Conservation (phyloP, 2,113 vertebrate species). For the Oryzias melastigma region DNA sequence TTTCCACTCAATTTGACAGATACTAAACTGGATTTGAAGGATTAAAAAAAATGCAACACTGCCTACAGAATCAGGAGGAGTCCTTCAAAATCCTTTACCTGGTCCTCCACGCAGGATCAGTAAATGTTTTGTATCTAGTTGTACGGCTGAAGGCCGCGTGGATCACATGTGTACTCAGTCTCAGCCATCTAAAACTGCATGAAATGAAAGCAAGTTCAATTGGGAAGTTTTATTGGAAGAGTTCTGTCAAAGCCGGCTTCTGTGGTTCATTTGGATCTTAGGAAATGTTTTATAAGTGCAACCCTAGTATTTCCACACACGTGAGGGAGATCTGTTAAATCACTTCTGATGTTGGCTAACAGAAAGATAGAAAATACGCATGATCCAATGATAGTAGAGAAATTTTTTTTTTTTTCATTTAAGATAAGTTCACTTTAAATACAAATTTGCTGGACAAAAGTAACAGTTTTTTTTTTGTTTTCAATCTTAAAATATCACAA, state of each 20-base stretch:
- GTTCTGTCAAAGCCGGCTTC: conserved; percentile 11
- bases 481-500: conserved; percentile 68
- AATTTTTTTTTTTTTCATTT: neutral
- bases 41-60: too few relatives aligned
- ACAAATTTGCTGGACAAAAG: neutral
- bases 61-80: too few relatives aligned
- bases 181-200: conserved; percentile 27
- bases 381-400: conserved; percentile 42
- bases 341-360: conserved; percentile 38
- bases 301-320: conserved; percentile 29
- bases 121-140: conserved; percentile 5
- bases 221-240: conserved; percentile 29
- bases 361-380: conserved; percentile 64
- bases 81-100: neutral
- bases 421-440: neutral
- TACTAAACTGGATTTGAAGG: conserved; percentile 5
- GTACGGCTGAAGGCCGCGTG: neutral
- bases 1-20: conserved; percentile 25
- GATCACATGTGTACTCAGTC: neutral
- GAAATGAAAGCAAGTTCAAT: conserved; percentile 46
- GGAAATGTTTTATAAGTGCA: conserved; percentile 16
- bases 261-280: conserved; percentile 25
- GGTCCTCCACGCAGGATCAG: conserved; percentile 15
- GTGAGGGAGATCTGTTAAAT: conserved; percentile 26
- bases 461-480: neutral